Evolutionary conservation across 2,888 invertebrate species (phyloP).

Genomic region (Eurois occulta): DNA sequence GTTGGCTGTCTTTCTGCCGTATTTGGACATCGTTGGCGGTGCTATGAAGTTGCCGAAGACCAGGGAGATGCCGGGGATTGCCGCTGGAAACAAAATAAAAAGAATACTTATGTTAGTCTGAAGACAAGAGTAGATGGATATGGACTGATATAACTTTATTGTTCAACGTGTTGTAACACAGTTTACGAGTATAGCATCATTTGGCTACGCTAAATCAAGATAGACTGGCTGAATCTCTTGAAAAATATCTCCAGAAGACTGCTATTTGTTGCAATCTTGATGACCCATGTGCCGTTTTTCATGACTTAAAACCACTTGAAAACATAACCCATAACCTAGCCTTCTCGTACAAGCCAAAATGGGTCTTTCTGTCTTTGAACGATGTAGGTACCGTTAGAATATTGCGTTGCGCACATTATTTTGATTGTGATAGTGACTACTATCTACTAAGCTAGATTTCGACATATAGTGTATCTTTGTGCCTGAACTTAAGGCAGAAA

Average conservation of each 20-base stretch:
- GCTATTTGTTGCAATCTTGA: neutral
- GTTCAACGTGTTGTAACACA: neutral
- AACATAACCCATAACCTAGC: neutral
- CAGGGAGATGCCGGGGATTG: constrained; percentile 74
- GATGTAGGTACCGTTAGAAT: neutral
- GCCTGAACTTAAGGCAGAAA: neutral
- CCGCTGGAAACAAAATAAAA: constrained; percentile 70
- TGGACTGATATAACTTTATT: neutral
- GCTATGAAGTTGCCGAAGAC: constrained; percentile 74
- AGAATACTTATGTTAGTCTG: neutral
- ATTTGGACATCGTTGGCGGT: constrained; percentile 83
- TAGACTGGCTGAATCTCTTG: neutral
- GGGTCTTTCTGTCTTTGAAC: no score
- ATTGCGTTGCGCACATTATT: neutral
- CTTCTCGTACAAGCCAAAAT: neutral
- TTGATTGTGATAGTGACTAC: neutral
- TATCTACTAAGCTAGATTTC: neutral
- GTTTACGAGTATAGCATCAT: neutral
- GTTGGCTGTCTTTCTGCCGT: constrained; percentile 87
- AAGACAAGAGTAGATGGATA: neutral
- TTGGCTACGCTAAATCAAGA: neutral
- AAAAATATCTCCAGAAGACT: neutral
- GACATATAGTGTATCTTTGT: neutral
- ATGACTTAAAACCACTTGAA: neutral
- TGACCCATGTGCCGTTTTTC: neutral